Conservation (phyloP, 1,140 invertebrate species). For the Dreissena rostriformis region DNA sequence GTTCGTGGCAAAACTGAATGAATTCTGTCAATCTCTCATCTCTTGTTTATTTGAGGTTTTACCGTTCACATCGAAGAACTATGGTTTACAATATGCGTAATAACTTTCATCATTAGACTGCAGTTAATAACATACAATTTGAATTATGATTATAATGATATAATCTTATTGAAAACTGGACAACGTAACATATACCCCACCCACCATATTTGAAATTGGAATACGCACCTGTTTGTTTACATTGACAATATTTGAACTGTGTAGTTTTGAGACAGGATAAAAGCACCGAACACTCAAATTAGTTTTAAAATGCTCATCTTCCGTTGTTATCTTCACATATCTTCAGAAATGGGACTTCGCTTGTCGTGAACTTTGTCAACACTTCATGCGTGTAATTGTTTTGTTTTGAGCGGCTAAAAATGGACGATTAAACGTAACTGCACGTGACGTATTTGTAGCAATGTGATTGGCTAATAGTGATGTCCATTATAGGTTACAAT, state of each 20-base stretch:
- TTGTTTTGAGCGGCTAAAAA: conserved; percentile 57
- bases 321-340: too few species aligned
- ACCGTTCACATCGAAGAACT: too few species aligned
- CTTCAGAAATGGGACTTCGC: too few species aligned
- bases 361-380: background rate
- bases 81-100: too few species aligned
- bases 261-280: too few species aligned
- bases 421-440: conserved; percentile 24
- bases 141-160: background rate
- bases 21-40: too few species aligned
- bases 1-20: too few species aligned
- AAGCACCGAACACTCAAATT: too few species aligned
- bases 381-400: conserved; percentile 8
- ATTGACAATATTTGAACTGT: conserved; percentile 11
- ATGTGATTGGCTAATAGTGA: too few species aligned
- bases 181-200: conserved; percentile 17
- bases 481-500: too few species aligned
- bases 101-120: background rate
- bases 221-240: conserved; percentile 49
- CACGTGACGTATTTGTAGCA: conserved; percentile 15
- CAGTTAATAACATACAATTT: background rate
- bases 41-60: too few species aligned
- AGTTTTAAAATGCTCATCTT: too few species aligned
- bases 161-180: background rate
- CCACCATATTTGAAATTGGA: conserved; percentile 14